These are phyloP conservation scores for Folsomia manolachei DNA, from an alignment of 2,888 invertebrate genomes.

Conservation along the genomic window DNA sequence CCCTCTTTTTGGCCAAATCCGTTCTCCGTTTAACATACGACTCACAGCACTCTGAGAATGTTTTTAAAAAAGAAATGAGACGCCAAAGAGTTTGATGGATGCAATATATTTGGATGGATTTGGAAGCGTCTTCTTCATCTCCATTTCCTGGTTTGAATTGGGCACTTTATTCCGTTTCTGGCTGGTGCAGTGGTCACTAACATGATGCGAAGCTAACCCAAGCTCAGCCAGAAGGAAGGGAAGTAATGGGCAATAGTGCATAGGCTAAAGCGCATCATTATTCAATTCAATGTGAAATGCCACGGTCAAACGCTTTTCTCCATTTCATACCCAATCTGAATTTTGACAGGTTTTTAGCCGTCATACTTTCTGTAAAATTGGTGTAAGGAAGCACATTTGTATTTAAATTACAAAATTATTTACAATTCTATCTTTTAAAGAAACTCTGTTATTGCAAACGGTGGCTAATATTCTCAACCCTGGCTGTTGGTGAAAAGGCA, in stretches of 20 bases:
- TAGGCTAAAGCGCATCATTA: background rate
- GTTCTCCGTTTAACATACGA: constrained; percentile 14
- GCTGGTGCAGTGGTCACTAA: background rate
- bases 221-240: background rate
- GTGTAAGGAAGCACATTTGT: too few species aligned
- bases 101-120: constrained; percentile 4
- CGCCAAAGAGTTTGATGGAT: constrained; percentile 34
- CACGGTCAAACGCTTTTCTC: background rate
- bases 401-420: too few species aligned
- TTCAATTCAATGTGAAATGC: background rate
- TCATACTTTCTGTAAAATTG: too few species aligned
- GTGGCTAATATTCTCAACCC: too few species aligned
- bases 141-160: background rate
- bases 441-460: too few species aligned
- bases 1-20: constrained; percentile 11
- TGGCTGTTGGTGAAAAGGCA: too few species aligned
- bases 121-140: background rate
- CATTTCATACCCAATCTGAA: too few species aligned
- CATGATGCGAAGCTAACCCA: too few species aligned
- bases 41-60: constrained; percentile 15
- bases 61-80: constrained; percentile 28
- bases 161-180: background rate
- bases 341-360: too few species aligned
- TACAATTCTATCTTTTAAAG: too few species aligned
- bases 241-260: background rate